These are phyloP conservation scores for Phymorhynchus buccinoides DNA, from an alignment of 1,140 invertebrate genomes.

Conservation along the genomic window DNA sequence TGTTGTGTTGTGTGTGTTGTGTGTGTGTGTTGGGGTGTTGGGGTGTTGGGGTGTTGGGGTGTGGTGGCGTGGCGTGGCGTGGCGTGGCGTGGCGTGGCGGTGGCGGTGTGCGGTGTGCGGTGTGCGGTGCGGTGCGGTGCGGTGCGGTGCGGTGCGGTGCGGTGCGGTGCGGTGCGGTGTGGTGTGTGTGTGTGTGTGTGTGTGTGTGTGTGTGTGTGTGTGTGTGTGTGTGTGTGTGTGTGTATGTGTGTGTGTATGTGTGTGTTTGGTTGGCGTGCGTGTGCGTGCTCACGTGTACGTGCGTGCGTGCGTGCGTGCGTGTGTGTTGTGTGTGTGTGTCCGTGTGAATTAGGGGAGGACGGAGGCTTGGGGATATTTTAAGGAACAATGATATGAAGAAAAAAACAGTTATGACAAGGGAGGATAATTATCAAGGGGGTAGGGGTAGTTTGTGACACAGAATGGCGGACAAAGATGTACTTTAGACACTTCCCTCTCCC, in stretches of 20 bases:
- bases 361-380: too few species aligned
- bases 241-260: not conserved
- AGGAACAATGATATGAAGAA: too few species aligned
- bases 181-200: not conserved
- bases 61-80: not conserved
- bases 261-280: not conserved
- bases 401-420: too few species aligned
- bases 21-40: not conserved
- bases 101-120: not conserved
- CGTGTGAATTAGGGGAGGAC: too few species aligned
- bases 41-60: not conserved
- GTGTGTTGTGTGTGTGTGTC: too few species aligned
- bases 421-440: too few species aligned
- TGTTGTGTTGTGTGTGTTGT: too few species aligned
- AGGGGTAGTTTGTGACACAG: too few species aligned
- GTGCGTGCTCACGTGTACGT: not conserved
- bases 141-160: not conserved
- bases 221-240: constrained; percentile 12
- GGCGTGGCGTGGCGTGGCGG: not conserved
- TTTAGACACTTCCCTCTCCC: too few species aligned
- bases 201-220: not conserved
- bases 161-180: not conserved
- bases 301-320: not conserved
- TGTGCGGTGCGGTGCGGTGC: not conserved
- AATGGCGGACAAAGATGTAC: too few species aligned